A percentile compares a stretch with the other conserved stretches of the same genome.
phyloP scores from a whole-genome alignment of 1,140 invertebrate species.

The Drosophila kohkoa region DNA sequence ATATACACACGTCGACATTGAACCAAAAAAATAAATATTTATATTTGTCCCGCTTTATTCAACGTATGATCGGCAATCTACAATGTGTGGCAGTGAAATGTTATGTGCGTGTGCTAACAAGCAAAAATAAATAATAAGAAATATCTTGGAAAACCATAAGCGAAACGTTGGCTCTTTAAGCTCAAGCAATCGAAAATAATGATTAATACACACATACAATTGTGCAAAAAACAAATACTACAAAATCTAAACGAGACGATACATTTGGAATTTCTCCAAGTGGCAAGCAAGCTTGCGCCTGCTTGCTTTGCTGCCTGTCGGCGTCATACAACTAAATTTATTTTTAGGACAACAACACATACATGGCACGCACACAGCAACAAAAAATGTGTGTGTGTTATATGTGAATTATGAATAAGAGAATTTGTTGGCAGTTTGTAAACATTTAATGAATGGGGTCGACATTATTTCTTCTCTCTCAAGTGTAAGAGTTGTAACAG shows the following conservation, averaged over 20 bases:
- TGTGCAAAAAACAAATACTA: constrained; percentile 39
- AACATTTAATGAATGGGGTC: constrained; percentile 67
- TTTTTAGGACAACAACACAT: constrained; percentile 73
- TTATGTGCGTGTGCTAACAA: constrained; percentile 29
- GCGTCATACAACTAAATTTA: constrained; percentile 77
- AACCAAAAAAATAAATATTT: constrained; percentile 16
- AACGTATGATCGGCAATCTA: neutral
- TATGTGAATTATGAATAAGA: constrained; percentile 62
- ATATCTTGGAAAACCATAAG: constrained; percentile 51
- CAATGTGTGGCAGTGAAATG: constrained; percentile 28
- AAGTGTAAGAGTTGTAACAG: constrained; percentile 39
- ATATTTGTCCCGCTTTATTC: constrained; percentile 3
- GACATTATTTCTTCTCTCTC: constrained; percentile 9
- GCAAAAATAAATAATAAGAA: constrained; percentile 37
- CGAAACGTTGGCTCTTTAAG: constrained; percentile 34
- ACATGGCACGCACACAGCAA: constrained; percentile 48
- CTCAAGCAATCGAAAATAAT: constrained; percentile 43
- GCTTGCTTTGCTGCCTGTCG: constrained; percentile 23
- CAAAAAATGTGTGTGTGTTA: constrained; percentile 32
- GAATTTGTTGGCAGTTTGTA: constrained; percentile 61
- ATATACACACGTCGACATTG: constrained; percentile 47
- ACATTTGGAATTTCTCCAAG: constrained; percentile 76
- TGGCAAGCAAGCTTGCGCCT: constrained; percentile 32
- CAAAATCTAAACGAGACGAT: constrained; percentile 39
- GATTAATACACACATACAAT: constrained; percentile 36